phyloP scores from a whole-genome alignment of 2,797 vertebrate species.

The Scolopax rusticola region DNA sequence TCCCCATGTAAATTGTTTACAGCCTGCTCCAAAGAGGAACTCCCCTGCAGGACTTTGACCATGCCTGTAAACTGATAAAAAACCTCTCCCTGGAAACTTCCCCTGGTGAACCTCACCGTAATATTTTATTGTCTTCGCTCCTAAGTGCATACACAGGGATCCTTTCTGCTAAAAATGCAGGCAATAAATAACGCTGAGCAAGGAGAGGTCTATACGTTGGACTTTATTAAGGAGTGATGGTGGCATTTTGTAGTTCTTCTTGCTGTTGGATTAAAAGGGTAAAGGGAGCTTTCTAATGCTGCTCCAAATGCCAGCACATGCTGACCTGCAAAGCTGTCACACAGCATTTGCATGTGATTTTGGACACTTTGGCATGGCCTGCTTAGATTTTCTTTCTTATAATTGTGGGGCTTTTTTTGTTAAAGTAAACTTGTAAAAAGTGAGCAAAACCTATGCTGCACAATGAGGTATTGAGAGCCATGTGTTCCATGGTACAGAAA shows the following conservation, averaged over 20 bases:
- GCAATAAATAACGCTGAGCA: constrained; percentile 27
- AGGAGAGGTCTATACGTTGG: background rate
- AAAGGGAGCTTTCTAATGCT: background rate
- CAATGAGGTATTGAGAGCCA: constrained; percentile 70
- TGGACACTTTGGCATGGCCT: background rate
- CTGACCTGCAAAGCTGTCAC: background rate
- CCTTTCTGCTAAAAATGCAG: background rate
- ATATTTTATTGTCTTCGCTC: constrained; percentile 36
- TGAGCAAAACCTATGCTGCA: constrained; percentile 22
- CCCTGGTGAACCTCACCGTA: background rate
- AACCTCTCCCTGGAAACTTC: constrained; percentile 33
- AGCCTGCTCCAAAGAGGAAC: constrained; percentile 29
- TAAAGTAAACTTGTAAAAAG: constrained; percentile 59
- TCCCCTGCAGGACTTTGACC: background rate
- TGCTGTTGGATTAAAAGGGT: background rate
- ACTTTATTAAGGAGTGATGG: background rate
- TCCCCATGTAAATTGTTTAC: constrained; percentile 41
- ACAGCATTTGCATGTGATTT: constrained; percentile 7
- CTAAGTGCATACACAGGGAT: background rate
- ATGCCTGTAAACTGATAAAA: constrained; percentile 38
- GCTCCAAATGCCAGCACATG: background rate
- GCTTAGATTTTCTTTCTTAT: constrained; percentile 34
- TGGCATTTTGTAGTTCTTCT: background rate
- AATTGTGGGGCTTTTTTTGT: constrained; percentile 29
- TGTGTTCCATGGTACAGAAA: constrained; percentile 73